Conservation (phyloP, 2,888 invertebrate genomes). For the Ichneumoninae sp. region DNA sequence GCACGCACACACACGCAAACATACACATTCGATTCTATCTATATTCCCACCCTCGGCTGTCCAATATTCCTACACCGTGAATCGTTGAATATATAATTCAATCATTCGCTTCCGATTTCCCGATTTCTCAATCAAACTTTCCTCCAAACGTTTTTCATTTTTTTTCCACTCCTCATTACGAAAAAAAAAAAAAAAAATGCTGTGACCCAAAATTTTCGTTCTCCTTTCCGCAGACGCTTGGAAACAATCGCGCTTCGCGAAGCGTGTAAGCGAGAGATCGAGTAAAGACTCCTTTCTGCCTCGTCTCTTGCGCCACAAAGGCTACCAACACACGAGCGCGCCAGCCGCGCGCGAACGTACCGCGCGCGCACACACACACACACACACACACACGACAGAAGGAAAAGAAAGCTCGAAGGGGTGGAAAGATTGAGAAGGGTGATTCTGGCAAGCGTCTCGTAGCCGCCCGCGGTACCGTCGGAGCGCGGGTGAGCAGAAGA, state of each 20-base stretch:
- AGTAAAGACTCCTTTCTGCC: slow-evolving; percentile 66
- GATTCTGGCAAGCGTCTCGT: slow-evolving; percentile 58
- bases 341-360: neutral
- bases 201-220: neutral
- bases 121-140: slow-evolving; percentile 23
- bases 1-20: neutral
- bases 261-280: slow-evolving; percentile 73
- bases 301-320: slow-evolving; percentile 74
- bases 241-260: slow-evolving; percentile 76
- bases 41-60: neutral
- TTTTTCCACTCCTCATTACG: neutral
- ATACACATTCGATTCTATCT: neutral
- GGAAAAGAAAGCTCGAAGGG: slow-evolving; percentile 31
- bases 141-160: slow-evolving; percentile 6
- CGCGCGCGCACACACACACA: neutral
- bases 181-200: neutral
- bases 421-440: slow-evolving; percentile 53
- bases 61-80: slow-evolving; percentile 23
- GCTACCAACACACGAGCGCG: slow-evolving; percentile 6
- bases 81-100: slow-evolving; percentile 44
- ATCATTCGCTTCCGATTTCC: slow-evolving; percentile 27
- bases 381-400: slow-evolving; percentile 8
- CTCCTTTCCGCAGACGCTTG: slow-evolving; percentile 56
- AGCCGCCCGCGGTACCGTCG: slow-evolving; percentile 26
- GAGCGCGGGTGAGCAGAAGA: slow-evolving; percentile 25